Base-by-base conservation (phyloP, 2,888 invertebrate genomes). In the Drosophila anomelani region DNA sequence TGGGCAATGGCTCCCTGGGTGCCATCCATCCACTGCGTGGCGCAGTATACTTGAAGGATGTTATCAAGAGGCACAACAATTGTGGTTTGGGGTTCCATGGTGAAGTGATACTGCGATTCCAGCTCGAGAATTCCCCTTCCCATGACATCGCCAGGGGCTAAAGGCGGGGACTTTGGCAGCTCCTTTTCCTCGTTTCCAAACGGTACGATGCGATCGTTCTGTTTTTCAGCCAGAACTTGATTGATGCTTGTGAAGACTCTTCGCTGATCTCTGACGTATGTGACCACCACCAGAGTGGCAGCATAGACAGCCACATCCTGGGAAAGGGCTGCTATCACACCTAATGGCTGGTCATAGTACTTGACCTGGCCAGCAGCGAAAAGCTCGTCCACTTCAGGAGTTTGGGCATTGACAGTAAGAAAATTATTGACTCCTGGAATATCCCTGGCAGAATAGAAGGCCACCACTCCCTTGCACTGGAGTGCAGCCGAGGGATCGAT, bases 321-420 rank as follows among this genome's bases (percentile, higher is more conserved):
- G 1, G 41, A 41, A 10, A 93, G 93, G 0, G 97, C 97, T 0
- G 95, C 95, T 13, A 97, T 93, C 0, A 97, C 90, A 0, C 96
- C 97, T 12, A 97, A 86, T 0, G 97, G 95, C 85, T 97, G 97
- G 0, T 96, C 95, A 69, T 95, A 95, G 90, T 94, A 96, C 10
- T 92, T 81, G 0, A 91, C 87, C 68, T 70, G 3, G 5, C 89
- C 88, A 85, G 90, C 8, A 47, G 81, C 29, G 57, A 90, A 82
- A 75, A 92, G 90, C 90, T 93, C 17, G 90, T 93, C 94, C 13
- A 71, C 64, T 2, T 80, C 77, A 0, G 57, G 69, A 0, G 68
- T 34, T 17, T 70, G 7, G 17, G 0, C 92, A 77, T 90, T 96
- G 95, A 60, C 91, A 91, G 0, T 96, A 95, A 68, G 44, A 44